Evolutionary conservation across 35 echinoderm and acorn worm species (phyloP), one percentile per base, ranked within the genome.

Genomic region (Apostichopus parvimensis): DNA sequence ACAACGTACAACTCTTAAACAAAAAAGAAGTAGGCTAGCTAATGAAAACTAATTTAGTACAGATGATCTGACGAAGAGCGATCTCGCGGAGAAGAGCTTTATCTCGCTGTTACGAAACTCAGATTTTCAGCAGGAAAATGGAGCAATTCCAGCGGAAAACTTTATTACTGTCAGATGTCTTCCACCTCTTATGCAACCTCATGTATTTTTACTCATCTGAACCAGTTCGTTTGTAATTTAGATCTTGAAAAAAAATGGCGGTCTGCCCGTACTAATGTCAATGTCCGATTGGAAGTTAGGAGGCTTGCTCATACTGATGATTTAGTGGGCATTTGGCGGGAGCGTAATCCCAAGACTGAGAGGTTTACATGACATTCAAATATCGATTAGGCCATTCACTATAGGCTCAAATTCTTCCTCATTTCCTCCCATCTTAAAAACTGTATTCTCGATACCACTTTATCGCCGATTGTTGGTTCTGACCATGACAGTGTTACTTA

Each of bases 121-220:
- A 65, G 53, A 90, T 90, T 90, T 76, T 54, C 52, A 72, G 87
- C 87, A 14, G 70, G 87, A 18, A 71, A 53, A 73, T 88, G 57
- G 57, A 55, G 86, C 21, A 1, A 59, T 57, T 64, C 9, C 14
- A 88, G 22, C 22, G 61, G 86, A 88, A 70, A 70, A 70, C 56
- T 0, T 11, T 18, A 88, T 5, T 0, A 8, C 60, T 88, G 59
- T 57, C 80, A 52, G 9, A 18, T 9, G 55, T 11, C 2, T 25
- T 34, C 26, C 18, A 45, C 80, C 3, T 45, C 34, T 45, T 4
- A 45, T 45, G 34, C 34, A 45, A 45, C 34, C 34, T 4, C 34
- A 45, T 45, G 34, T 45, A 45, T 45, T 45, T 45, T 45, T 45
- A 45, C 34, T 45, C 2, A 45, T 45, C 34, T 45, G 34, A 45